Evolutionary conservation across 1,140 invertebrate genomes (phyloP).

Genomic region (Neotoxoptera formosana): DNA sequence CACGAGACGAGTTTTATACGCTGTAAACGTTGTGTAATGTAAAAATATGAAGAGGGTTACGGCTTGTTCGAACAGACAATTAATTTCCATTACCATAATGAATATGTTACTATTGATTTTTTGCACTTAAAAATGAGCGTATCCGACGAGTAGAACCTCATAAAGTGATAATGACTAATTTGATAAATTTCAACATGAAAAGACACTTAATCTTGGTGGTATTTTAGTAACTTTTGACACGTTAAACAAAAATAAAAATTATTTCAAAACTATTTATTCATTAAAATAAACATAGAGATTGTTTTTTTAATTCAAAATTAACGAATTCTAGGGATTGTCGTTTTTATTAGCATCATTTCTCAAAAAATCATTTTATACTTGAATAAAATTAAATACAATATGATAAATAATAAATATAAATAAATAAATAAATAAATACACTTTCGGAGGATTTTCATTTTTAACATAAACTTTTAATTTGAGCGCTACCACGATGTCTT

Average conservation of each 20-base stretch:
- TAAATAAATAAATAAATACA: background rate
- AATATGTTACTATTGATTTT: slow-evolving; percentile 12
- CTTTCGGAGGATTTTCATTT: background rate
- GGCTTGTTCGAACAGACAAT: background rate
- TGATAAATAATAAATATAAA: background rate
- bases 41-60: background rate
- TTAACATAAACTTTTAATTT: background rate
- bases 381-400: background rate
- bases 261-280: background rate
- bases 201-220: background rate
- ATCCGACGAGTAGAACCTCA: background rate
- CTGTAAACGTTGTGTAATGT: background rate
- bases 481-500: background rate
- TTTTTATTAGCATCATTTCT: background rate
- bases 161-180: background rate
- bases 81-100: background rate
- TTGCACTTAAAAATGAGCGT: background rate
- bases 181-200: background rate
- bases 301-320: background rate
- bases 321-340: background rate
- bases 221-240: background rate
- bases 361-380: background rate
- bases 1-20: background rate
- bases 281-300: background rate
- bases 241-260: background rate